Percentiles rank a stretch among this genome's conserved stretches.
Evolutionary conservation across 2,797 vertebrate species (phyloP).

Genomic region (Nyctalus aviator): DNA sequence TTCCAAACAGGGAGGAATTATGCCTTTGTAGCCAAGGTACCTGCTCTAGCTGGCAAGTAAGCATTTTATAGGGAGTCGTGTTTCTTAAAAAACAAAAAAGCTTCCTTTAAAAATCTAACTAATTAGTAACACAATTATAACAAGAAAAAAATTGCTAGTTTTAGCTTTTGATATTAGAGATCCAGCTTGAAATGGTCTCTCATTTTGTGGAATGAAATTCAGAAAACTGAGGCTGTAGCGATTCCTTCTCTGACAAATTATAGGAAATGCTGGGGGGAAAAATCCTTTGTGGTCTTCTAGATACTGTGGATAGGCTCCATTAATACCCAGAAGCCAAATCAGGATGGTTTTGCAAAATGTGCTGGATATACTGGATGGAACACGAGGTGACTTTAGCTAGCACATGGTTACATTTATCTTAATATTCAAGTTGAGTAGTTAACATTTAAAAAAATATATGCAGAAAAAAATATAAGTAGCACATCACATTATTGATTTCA

Average conservation of each 20-base stretch:
- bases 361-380: background rate
- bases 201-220: background rate
- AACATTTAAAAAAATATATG: background rate
- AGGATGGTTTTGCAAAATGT: background rate
- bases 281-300: background rate
- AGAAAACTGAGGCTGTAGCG: background rate
- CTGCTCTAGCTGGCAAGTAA: background rate
- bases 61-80: background rate
- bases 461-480: background rate
- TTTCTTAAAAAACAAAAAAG: background rate
- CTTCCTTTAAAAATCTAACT: conserved; percentile 10
- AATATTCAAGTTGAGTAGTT: background rate
- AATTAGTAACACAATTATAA: background rate
- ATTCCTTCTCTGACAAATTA: conserved; percentile 22
- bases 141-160: background rate
- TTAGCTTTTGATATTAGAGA: background rate
- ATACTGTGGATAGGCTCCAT: background rate
- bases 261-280: background rate
- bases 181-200: background rate
- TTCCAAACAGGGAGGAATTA: conserved; percentile 7
- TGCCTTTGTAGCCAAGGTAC: background rate
- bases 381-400: background rate
- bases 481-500: background rate
- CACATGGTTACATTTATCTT: background rate
- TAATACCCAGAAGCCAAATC: background rate